phyloP scores from a whole-genome alignment of 1,140 invertebrate species.

The Drosophila malerkotliana region DNA sequence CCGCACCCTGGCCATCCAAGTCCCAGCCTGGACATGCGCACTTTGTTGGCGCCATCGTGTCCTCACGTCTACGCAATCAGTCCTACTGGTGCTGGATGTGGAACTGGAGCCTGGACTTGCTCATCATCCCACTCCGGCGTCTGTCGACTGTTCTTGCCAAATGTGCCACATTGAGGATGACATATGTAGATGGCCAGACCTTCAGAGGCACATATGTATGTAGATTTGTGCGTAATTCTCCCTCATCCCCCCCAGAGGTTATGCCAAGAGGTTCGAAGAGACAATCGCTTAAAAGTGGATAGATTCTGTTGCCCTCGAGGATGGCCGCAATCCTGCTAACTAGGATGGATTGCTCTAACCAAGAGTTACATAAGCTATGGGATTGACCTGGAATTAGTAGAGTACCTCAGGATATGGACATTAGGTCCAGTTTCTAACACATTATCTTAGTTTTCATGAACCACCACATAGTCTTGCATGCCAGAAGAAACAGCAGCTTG shows the following conservation, averaged over 20 bases:
- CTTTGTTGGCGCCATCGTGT: constrained; percentile 44
- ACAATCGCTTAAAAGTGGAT: neutral
- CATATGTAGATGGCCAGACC: neutral
- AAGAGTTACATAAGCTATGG: too few species aligned
- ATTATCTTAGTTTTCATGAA: neutral
- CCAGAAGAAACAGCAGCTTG: neutral
- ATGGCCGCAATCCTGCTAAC: neutral
- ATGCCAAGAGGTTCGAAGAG: neutral
- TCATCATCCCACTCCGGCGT: constrained; percentile 16
- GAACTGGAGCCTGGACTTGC: constrained; percentile 7
- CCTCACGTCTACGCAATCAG: constrained; percentile 33
- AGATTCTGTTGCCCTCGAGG: neutral
- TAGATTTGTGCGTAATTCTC: neutral
- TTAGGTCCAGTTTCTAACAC: neutral
- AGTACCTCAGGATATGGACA: neutral
- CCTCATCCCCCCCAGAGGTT: neutral
- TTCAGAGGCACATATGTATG: neutral
- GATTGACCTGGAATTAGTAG: too few species aligned
- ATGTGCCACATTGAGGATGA: constrained; percentile 38
- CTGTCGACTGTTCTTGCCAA: constrained; percentile 21
- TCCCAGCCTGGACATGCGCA: constrained; percentile 24
- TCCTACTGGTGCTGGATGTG: constrained; percentile 5
- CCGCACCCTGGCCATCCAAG: constrained; percentile 17
- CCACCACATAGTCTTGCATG: neutral
- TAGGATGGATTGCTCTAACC: neutral